These are phyloP conservation scores for Polylopha cassiicola DNA, from an alignment of 2,888 invertebrate genomes.

Conservation along the genomic window DNA sequence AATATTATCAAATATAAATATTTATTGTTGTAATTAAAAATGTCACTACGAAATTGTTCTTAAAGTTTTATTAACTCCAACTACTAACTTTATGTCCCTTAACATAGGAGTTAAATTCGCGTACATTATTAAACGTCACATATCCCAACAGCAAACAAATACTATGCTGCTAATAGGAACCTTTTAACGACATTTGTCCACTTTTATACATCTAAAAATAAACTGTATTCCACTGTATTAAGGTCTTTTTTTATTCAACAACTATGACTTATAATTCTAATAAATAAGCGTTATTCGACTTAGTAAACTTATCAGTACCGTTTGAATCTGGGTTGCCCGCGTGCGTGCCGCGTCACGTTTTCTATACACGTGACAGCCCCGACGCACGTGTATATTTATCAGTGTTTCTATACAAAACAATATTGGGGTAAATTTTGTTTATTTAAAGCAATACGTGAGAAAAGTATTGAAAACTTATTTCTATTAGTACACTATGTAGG, in stretches of 20 bases:
- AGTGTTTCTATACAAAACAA: slow-evolving; percentile 11
- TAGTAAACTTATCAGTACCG: slow-evolving; percentile 7
- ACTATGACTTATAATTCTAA: neutral
- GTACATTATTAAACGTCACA: neutral
- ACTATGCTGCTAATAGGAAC: slow-evolving; percentile 1
- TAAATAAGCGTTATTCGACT: slow-evolving; percentile 2
- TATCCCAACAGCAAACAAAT: neutral
- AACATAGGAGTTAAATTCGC: neutral
- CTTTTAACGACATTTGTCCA: slow-evolving; percentile 11
- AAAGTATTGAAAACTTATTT: too few species aligned
- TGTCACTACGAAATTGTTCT: too few species aligned
- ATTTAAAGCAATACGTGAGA: too few species aligned
- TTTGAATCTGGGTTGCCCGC: slow-evolving; percentile 15
- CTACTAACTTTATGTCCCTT: neutral
- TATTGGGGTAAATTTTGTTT: too few species aligned
- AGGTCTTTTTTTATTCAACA: neutral
- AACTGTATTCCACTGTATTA: neutral
- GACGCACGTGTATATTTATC: slow-evolving; percentile 38
- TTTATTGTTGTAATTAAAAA: too few species aligned
- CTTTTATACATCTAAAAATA: neutral
- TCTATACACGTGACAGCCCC: slow-evolving; percentile 42
- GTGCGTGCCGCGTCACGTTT: slow-evolving; percentile 44
- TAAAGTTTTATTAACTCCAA: too few species aligned
- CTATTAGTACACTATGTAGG: too few species aligned
- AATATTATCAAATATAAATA: too few species aligned